Conservation (phyloP, 2,113 vertebrate genomes). For the Lathamus discolor region DNA sequence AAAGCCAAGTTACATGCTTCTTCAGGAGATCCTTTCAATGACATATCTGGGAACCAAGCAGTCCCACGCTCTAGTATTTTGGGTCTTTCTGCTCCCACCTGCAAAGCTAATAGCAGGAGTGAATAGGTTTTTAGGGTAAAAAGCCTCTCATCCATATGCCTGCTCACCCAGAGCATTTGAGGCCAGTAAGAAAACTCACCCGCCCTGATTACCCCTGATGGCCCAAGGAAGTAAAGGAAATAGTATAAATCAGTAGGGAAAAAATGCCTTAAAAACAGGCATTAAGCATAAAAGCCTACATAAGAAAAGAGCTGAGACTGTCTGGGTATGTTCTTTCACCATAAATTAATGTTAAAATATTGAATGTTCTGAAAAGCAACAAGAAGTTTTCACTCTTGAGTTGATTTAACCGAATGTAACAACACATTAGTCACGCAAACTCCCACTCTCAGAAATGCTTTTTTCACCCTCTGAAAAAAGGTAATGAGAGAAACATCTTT, state of each 20-base stretch:
- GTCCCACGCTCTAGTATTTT: background rate
- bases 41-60: background rate
- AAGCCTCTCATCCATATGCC: background rate
- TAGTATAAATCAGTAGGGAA: background rate
- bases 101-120: background rate
- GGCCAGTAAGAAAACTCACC: background rate
- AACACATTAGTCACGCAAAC: background rate
- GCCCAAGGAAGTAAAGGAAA: background rate
- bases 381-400: constrained; percentile 31
- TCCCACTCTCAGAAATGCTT: background rate
- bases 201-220: fast-evolving
- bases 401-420: constrained; percentile 4
- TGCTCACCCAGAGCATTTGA: background rate
- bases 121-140: background rate
- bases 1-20: background rate
- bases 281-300: background rate
- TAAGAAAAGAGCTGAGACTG: background rate
- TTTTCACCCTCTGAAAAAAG: background rate
- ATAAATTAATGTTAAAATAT: constrained; percentile 29
- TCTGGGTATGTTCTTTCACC: background rate
- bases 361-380: constrained; percentile 15
- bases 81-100: background rate
- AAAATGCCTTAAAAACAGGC: background rate
- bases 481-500: background rate
- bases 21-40: background rate